Evolutionary conservation across 2,888 invertebrate genomes (phyloP).

Genomic region (Pterobdella sp.): DNA sequence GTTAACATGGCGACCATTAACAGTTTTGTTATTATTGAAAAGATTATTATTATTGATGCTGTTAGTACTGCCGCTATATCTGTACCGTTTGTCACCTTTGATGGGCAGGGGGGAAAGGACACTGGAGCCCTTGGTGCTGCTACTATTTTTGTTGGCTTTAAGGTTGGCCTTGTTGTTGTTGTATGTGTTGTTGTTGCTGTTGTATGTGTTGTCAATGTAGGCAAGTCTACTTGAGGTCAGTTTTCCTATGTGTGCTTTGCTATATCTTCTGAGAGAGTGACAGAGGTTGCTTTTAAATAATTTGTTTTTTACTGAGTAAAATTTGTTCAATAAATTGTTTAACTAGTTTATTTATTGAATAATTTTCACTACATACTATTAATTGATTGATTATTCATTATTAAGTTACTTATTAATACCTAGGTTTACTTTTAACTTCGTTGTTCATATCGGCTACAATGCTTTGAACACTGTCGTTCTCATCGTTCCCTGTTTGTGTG

Average conservation of each 20-base stretch:
- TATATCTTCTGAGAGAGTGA: neutral
- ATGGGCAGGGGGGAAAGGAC: neutral
- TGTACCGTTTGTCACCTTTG: neutral
- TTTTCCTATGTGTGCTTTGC: neutral
- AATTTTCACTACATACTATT: no score
- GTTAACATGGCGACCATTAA: neutral
- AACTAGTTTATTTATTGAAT: no score
- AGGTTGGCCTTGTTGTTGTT: constrained; percentile 4
- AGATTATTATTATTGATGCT: neutral
- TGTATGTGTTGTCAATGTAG: neutral
- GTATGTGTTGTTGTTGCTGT: neutral
- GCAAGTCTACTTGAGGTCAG: neutral
- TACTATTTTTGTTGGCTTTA: neutral
- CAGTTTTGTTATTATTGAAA: neutral
- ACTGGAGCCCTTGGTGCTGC: constrained; percentile 8
- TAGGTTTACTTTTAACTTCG: neutral
- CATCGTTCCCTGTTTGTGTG: constrained; percentile 12
- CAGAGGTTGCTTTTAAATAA: no score
- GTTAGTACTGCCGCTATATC: neutral
- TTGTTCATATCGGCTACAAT: constrained; percentile 5
- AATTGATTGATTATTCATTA: no score
- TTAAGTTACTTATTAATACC: no score
- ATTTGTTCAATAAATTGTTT: no score
- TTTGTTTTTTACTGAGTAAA: no score
- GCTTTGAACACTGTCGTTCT: constrained; percentile 3